phyloP scores from a whole-genome alignment of 2,797 vertebrate species.

The Carcharodon carcharias region DNA sequence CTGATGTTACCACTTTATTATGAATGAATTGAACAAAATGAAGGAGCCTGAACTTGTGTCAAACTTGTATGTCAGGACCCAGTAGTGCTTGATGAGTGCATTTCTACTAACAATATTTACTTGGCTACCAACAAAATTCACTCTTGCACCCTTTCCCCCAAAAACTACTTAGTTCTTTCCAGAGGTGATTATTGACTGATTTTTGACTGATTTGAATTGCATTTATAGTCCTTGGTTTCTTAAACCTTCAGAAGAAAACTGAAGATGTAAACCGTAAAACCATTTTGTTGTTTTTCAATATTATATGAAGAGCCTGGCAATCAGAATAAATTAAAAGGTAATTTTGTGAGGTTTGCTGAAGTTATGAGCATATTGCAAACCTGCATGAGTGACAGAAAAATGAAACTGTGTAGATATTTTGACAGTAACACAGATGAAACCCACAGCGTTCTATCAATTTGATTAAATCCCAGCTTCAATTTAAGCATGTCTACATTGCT shows the following conservation, averaged over 20 bases:
- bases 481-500: not conserved
- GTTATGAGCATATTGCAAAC: not conserved
- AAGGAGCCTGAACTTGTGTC: not conserved
- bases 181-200: not conserved
- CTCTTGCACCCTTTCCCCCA: not conserved
- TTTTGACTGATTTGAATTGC: not conserved
- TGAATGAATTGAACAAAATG: not conserved
- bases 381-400: not conserved
- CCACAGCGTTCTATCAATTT: not conserved
- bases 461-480: not conserved
- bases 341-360: not conserved
- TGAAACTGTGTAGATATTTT: not conserved
- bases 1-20: not conserved
- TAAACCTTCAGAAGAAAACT: not conserved
- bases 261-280: not conserved
- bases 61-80: not conserved
- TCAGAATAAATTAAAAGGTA: not conserved
- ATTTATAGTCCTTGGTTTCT: not conserved
- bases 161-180: too few relatives aligned
- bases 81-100: not conserved
- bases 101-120: not conserved
- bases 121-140: not conserved
- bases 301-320: not conserved
- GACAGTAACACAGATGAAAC: not conserved
- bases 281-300: not conserved